Percentiles rank a stretch among this genome's conserved stretches.
Evolutionary conservation across 2,797 vertebrate species (phyloP).

Genomic region (Etheostoma nigrum): DNA sequence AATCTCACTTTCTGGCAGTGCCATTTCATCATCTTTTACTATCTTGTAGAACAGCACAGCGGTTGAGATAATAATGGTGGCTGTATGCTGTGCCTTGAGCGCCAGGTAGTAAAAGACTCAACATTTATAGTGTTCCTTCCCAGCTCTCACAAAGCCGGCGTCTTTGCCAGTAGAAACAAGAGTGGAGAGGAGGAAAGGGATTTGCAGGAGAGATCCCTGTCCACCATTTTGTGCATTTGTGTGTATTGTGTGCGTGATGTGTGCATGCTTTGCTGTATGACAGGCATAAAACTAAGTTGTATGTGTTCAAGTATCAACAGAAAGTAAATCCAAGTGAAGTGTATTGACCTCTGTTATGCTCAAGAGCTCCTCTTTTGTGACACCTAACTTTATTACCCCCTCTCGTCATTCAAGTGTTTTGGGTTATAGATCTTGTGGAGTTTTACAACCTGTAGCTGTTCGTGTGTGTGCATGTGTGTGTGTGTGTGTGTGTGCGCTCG

Average conservation of each 20-base stretch:
- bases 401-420: constrained; percentile 64
- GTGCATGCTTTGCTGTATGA: constrained; percentile 1
- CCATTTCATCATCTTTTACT: constrained; percentile 78
- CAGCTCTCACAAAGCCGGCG: constrained; percentile 31
- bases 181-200: constrained; percentile 9
- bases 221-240: constrained; percentile 46
- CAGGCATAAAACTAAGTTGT: constrained; percentile 16
- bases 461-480: constrained; percentile 50
- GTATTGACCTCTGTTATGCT: constrained; percentile 65
- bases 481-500: constrained; percentile 52
- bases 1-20: constrained; percentile 26
- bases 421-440: constrained; percentile 76
- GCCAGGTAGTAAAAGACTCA: constrained; percentile 76
- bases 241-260: background rate
- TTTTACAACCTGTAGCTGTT: constrained; percentile 73
- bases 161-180: constrained; percentile 51
- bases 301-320: constrained; percentile 39
- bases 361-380: constrained; percentile 73
- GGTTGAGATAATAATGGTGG: constrained; percentile 78
- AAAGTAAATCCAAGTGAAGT: constrained; percentile 62
- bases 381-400: constrained; percentile 71
- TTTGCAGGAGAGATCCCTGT: constrained; percentile 20
- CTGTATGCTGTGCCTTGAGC: constrained; percentile 67
- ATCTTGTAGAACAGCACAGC: constrained; percentile 77
- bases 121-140: constrained; percentile 69